Conservation (phyloP, 2,888 invertebrate genomes). For the Lysandra coridon region DNA sequence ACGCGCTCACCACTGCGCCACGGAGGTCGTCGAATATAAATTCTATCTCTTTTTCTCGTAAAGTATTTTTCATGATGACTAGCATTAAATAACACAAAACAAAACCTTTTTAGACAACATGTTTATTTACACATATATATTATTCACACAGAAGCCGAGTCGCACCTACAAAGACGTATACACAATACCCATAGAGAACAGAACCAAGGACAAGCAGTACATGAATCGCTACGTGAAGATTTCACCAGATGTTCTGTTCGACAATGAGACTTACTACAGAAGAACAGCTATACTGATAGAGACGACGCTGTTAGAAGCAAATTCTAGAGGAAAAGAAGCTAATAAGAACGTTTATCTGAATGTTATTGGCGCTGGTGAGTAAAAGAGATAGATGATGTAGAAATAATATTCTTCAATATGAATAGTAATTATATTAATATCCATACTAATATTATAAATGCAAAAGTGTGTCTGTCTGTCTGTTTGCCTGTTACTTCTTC, state of each 20-base stretch:
- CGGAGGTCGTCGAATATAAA: too few relatives aligned
- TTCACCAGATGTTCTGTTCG: constrained; percentile 42
- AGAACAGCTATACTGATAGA: constrained; percentile 79
- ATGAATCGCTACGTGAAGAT: constrained; percentile 43
- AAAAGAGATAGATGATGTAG: constrained; percentile 23
- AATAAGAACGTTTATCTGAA: constrained; percentile 79
- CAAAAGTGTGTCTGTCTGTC: too few relatives aligned
- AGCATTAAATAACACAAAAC: too few relatives aligned
- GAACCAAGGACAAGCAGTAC: constrained; percentile 41
- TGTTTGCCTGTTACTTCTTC: too few relatives aligned
- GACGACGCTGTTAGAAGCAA: constrained; percentile 79
- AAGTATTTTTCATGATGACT: too few relatives aligned
- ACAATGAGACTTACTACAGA: constrained; percentile 55
- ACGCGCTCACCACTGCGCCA: too few relatives aligned
- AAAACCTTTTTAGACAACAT: too few relatives aligned
- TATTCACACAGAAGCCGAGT: constrained; percentile 39
- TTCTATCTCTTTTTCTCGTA: too few relatives aligned
- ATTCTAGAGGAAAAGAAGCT: constrained; percentile 69
- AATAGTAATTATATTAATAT: too few relatives aligned
- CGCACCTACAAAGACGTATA: constrained; percentile 45
- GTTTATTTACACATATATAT: too few relatives aligned
- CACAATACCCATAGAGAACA: constrained; percentile 41
- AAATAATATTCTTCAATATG: too few relatives aligned
- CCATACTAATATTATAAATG: too few relatives aligned
- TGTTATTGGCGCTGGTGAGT: constrained; percentile 82